These are phyloP conservation scores for Drosophila koepferae DNA, from an alignment of 2,888 invertebrate genomes.

Conservation along the genomic window DNA sequence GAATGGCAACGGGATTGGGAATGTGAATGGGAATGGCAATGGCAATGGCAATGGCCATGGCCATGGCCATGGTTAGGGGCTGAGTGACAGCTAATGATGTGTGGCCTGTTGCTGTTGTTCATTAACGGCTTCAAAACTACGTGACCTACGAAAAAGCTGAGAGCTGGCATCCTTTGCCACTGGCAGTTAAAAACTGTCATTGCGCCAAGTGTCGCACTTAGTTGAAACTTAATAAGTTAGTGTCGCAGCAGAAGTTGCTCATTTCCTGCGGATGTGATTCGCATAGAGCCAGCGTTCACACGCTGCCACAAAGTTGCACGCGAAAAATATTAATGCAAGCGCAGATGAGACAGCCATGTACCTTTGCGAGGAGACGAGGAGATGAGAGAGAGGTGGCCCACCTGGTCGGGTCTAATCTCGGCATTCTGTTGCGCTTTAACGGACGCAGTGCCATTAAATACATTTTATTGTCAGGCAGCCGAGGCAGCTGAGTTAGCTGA, in stretches of 20 bases:
- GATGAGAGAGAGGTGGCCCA: constrained; percentile 4
- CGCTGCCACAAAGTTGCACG: constrained; percentile 53
- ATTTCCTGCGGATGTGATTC: constrained; percentile 74
- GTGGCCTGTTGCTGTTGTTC: constrained; percentile 54
- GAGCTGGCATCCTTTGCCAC: constrained; percentile 33
- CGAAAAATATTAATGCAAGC: constrained; percentile 66
- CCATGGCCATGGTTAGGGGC: constrained; percentile 4
- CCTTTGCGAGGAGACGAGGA: neutral
- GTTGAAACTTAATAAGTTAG: constrained; percentile 71
- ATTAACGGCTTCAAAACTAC: constrained; percentile 62
- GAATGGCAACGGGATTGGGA: neutral
- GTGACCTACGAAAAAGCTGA: constrained; percentile 46
- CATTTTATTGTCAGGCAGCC: constrained; percentile 53
- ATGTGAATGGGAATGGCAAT: neutral
- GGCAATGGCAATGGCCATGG: neutral
- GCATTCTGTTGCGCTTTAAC: constrained; percentile 1
- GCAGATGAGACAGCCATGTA: no score
- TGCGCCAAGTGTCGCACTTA: constrained; percentile 63
- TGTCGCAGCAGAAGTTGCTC: constrained; percentile 48
- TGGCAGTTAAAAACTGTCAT: constrained; percentile 38
- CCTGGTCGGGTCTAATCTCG: constrained; percentile 23
- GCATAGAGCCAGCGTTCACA: constrained; percentile 27
- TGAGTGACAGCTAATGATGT: constrained; percentile 59
- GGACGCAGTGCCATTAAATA: constrained; percentile 56
- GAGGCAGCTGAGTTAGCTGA: neutral